Conservation (phyloP, 2,888 invertebrate genomes). For the Pollenia labialis region DNA sequence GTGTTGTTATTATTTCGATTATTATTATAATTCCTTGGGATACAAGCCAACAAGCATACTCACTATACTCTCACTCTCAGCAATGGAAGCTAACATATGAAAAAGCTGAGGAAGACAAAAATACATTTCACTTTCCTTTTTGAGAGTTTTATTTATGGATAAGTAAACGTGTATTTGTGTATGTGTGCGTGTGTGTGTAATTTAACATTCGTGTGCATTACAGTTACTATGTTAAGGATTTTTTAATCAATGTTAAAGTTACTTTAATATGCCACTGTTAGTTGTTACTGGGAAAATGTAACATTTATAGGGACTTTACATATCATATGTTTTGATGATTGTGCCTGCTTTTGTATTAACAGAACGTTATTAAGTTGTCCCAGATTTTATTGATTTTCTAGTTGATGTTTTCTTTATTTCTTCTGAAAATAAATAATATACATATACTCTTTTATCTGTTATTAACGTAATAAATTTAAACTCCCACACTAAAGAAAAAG, state of each 20-base stretch:
- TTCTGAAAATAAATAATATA: constrained; percentile 44
- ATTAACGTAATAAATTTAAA: constrained; percentile 64
- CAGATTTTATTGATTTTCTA: constrained; percentile 83
- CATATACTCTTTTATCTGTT: constrained; percentile 31
- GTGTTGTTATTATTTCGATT: constrained; percentile 18
- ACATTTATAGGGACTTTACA: not conserved
- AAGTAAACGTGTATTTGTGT: not conserved
- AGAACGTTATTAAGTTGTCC: constrained; percentile 76
- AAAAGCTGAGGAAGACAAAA: constrained; percentile 1
- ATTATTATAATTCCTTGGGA: constrained; percentile 43
- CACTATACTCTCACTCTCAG: constrained; percentile 56
- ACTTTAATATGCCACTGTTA: constrained; percentile 43
- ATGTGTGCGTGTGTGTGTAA: not conserved
- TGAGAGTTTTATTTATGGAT: not conserved
- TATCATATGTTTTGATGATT: not conserved
- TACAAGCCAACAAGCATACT: constrained; percentile 10
- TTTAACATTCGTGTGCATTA: constrained; percentile 53
- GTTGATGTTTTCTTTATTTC: constrained; percentile 13
- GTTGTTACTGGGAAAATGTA: constrained; percentile 45
- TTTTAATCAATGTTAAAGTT: constrained; percentile 16
- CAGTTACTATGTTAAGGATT: constrained; percentile 54
- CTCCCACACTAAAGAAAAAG: constrained; percentile 35
- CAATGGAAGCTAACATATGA: not conserved
- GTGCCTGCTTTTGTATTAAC: constrained; percentile 15
- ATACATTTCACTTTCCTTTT: constrained; percentile 66